phyloP scores from a whole-genome alignment of 2,888 invertebrate genomes.

The Stictocephala bisonia region DNA sequence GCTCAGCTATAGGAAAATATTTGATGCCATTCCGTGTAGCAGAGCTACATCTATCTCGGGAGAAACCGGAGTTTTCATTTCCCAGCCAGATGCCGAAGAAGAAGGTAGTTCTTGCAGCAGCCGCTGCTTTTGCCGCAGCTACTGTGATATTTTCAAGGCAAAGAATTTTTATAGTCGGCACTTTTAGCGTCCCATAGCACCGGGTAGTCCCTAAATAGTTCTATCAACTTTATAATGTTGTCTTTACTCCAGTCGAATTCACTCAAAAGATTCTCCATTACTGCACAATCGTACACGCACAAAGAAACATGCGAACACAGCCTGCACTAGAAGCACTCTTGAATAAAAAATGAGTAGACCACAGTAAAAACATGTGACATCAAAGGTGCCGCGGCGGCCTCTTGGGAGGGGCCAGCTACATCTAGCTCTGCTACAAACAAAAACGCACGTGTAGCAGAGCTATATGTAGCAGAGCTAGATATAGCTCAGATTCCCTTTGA shows the following conservation, averaged over 20 bases:
- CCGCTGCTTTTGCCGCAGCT: conserved; percentile 1
- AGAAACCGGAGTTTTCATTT: too few species aligned
- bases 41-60: too few species aligned
- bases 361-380: conserved; percentile 14
- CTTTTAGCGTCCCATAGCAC: too few species aligned
- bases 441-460: conserved; percentile 34
- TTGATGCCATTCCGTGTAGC: too few species aligned
- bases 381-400: conserved; percentile 18
- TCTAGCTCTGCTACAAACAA: conserved; percentile 32
- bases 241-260: background rate
- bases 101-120: conserved; percentile 2
- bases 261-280: conserved; percentile 21
- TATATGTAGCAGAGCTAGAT: too few species aligned
- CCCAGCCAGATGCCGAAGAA: conserved; percentile 26
- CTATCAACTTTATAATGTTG: too few species aligned
- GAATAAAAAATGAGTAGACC: conserved; percentile 3
- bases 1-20: too few species aligned
- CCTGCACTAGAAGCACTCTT: conserved; percentile 23
- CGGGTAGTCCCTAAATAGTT: too few species aligned
- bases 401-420: conserved; percentile 4
- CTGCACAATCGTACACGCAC: conserved; percentile 18
- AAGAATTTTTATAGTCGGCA: too few species aligned
- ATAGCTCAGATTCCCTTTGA: too few species aligned
- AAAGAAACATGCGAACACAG: conserved; percentile 16
- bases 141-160: conserved; percentile 23